These are phyloP conservation scores for Tichodroma muraria DNA, from an alignment of 2,113 vertebrate genomes.

Conservation along the genomic window DNA sequence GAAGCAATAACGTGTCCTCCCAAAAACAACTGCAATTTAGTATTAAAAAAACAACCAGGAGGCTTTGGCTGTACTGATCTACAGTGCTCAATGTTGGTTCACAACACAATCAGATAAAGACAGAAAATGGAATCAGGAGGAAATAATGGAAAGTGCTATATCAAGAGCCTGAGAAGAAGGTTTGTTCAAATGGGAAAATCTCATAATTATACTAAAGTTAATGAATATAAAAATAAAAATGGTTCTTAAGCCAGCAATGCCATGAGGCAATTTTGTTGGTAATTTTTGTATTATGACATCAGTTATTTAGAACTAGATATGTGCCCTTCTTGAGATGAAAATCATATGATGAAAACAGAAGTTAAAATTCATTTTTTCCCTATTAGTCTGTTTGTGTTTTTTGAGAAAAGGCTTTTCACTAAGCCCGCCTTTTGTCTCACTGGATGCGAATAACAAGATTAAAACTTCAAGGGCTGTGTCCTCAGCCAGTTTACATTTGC, in stretches of 20 bases:
- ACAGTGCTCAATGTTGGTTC: not conserved
- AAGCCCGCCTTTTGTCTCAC: not conserved
- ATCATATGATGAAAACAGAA: not conserved
- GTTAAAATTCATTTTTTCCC: not conserved
- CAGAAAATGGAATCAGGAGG: not conserved
- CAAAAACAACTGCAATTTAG: not conserved
- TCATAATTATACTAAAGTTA: not conserved
- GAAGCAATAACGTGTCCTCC: not conserved
- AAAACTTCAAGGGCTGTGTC: conserved; percentile 14
- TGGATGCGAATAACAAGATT: conserved; percentile 5
- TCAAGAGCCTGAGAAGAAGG: not conserved
- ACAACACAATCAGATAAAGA: not conserved
- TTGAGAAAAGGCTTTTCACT: not conserved
- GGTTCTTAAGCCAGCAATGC: not conserved
- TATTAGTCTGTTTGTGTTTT: not conserved
- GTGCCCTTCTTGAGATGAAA: not conserved
- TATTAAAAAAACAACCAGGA: not conserved
- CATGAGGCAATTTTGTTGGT: not conserved
- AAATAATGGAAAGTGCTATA: not conserved
- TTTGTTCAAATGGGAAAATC: not conserved
- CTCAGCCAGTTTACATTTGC: not conserved
- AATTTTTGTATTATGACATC: not conserved
- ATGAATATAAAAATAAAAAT: not conserved
- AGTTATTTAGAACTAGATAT: not conserved
- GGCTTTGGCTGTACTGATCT: not conserved